phyloP scores from a whole-genome alignment of 2,888 invertebrate genomes.

The Formica aserva region DNA sequence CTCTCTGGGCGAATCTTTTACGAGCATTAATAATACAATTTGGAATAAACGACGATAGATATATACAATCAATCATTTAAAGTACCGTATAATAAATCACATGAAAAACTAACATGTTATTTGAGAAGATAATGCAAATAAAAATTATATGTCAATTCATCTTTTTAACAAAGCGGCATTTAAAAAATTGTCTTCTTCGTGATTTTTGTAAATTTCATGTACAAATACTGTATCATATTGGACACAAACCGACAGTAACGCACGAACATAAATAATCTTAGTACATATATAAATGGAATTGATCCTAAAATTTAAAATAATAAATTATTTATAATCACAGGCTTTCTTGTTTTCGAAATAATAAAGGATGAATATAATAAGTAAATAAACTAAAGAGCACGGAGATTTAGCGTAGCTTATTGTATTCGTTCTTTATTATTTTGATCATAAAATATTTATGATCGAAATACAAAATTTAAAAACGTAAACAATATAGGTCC shows the following conservation, averaged over 20 bases:
- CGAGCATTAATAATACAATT: not conserved
- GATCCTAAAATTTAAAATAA: not conserved
- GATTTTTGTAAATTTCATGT: not conserved
- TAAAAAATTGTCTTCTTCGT: not conserved
- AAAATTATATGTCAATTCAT: not conserved
- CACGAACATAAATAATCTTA: not conserved
- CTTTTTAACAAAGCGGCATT: constrained; percentile 12
- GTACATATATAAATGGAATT: not conserved
- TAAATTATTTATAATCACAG: too few relatives aligned
- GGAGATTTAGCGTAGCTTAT: too few relatives aligned
- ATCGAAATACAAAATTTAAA: not conserved
- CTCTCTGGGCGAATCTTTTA: not conserved
- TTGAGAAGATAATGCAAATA: not conserved
- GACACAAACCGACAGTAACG: not conserved
- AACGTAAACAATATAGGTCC: not conserved
- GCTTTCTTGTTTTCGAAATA: too few relatives aligned
- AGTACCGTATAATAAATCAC: not conserved
- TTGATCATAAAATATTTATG: not conserved
- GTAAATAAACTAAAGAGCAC: too few relatives aligned
- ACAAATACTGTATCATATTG: not conserved
- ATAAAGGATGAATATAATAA: too few relatives aligned
- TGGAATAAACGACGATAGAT: not conserved
- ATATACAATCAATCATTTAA: not conserved
- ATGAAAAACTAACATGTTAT: not conserved
- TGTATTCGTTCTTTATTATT: too few relatives aligned